Evolutionary conservation across 2,113 vertebrate species (phyloP).

Genomic region (Cichladusa arquata): DNA sequence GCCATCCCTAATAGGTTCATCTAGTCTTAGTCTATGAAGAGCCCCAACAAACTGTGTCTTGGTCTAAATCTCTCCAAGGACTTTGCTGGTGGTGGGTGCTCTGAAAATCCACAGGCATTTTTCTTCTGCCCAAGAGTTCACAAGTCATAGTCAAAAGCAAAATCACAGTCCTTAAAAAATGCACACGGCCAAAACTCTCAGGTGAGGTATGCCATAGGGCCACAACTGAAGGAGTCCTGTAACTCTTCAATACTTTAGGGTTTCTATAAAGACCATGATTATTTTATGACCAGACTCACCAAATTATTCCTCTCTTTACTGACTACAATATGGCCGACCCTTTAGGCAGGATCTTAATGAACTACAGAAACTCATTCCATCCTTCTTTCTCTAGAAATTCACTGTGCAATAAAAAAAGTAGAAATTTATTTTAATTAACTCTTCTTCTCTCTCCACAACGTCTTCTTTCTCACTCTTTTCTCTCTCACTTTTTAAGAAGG

Average conservation of each 20-base stretch:
- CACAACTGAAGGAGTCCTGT: not conserved
- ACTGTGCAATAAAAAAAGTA: not conserved
- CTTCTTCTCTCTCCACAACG: not conserved
- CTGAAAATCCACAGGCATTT: not conserved
- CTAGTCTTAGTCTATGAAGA: not conserved
- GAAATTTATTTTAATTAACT: not conserved
- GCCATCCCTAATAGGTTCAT: not conserved
- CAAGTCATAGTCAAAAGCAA: not conserved
- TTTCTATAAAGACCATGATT: not conserved
- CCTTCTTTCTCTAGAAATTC: not conserved
- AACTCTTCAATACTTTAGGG: not conserved
- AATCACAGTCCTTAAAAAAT: not conserved
- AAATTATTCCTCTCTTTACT: not conserved
- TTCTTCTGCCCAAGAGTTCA: not conserved
- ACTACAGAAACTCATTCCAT: not conserved
- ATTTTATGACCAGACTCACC: not conserved
- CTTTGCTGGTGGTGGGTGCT: not conserved
- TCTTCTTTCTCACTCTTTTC: not conserved
- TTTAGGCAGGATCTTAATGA: not conserved
- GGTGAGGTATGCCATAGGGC: not conserved
- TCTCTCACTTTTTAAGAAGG: not conserved
- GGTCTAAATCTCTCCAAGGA: not conserved
- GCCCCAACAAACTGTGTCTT: not conserved
- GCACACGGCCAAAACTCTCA: not conserved
- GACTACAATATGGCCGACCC: not conserved